These are phyloP conservation scores for Caerostris darwini DNA, from an alignment of 1,140 invertebrate species.

Conservation along the genomic window DNA sequence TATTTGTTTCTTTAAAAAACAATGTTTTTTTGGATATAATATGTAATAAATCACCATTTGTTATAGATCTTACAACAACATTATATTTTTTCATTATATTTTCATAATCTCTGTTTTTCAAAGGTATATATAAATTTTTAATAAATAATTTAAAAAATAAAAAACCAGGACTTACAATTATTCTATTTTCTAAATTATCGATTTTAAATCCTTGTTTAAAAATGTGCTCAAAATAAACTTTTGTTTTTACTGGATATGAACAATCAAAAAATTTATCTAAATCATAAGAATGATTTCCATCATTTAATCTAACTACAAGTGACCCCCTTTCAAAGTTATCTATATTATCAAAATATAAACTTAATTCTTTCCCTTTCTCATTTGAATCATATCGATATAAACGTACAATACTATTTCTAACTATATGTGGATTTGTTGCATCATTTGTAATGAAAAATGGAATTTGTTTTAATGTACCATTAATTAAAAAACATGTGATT, in stretches of 20 bases:
- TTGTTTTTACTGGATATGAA: constrained; percentile 44
- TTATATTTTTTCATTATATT: background rate
- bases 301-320: constrained; percentile 31
- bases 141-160: constrained; percentile 59
- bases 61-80: constrained; percentile 46
- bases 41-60: constrained; percentile 51
- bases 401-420: constrained; percentile 32
- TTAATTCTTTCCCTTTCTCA: constrained; percentile 53
- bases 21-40: constrained; percentile 56
- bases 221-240: constrained; percentile 32
- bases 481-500: constrained; percentile 38
- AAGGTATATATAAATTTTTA: constrained; percentile 51
- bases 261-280: constrained; percentile 44
- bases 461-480: constrained; percentile 63
- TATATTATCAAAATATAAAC: constrained; percentile 41
- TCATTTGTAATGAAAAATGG: constrained; percentile 65
- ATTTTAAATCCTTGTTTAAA: constrained; percentile 54
- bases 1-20: constrained; percentile 47
- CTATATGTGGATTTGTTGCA: constrained; percentile 45
- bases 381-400: constrained; percentile 47
- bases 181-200: constrained; percentile 65
- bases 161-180: constrained; percentile 48
- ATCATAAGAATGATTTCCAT: constrained; percentile 21
- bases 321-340: constrained; percentile 38
- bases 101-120: constrained; percentile 11